Evolutionary conservation across 2,797 vertebrate genomes (phyloP).

Genomic region (Enteromius argenteus): DNA sequence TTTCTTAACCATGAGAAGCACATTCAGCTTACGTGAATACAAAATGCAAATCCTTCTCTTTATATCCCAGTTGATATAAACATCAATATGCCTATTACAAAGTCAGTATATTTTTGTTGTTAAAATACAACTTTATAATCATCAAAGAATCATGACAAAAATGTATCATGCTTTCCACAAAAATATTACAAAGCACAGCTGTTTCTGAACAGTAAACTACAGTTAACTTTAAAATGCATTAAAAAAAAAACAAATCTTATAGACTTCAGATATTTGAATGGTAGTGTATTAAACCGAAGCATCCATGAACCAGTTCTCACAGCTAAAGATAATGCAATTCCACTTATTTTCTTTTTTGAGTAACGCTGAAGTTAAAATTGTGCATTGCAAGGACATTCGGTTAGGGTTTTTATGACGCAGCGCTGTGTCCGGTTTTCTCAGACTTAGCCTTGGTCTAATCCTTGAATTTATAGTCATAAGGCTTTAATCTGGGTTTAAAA

Average conservation of each 20-base stretch:
- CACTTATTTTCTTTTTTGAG: not conserved
- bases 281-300: not conserved
- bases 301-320: not conserved
- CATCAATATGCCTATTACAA: not conserved
- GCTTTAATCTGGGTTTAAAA: conserved; percentile 32
- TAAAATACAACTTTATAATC: too few relatives aligned
- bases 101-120: not conserved
- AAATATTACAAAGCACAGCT: not conserved
- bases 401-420: not conserved
- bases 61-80: not conserved
- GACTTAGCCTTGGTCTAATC: conserved; percentile 14
- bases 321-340: not conserved
- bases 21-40: not conserved
- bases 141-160: too few relatives aligned
- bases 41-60: not conserved
- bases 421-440: not conserved
- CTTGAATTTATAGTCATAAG: conserved; percentile 17
- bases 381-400: not conserved
- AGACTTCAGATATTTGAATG: not conserved
- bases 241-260: not conserved
- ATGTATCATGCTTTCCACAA: not conserved
- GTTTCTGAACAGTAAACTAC: not conserved
- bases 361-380: not conserved
- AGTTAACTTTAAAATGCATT: not conserved
- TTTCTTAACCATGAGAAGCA: not conserved